Base-by-base conservation (phyloP, 2,888 invertebrate species). In the Osmoderma eremita region DNA sequence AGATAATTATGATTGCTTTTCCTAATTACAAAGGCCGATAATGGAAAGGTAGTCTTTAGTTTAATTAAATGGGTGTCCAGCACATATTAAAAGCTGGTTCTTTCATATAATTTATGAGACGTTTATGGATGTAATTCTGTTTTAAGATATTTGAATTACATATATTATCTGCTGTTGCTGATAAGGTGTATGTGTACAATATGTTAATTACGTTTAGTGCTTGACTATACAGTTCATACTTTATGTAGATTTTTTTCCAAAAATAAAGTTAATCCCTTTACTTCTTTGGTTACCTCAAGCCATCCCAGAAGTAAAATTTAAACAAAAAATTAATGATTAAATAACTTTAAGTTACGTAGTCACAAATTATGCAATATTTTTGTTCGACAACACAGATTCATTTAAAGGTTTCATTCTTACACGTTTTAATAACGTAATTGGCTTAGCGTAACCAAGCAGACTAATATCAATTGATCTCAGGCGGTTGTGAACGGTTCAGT, bases 91-190 rank as follows among this genome's bases (percentile, higher is more conserved):
- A 48, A 17, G 10, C 17, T 18, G 18, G 30, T 13, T 24, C 15
- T 58, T 58, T 24, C 24, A 30, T 30, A 58, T 58, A 45, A 58
- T 58, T 42, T 58, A 58, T 20, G 20, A 18, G n/a, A 36, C 51
- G 12, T 38, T 4, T 17, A 17, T 17, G 53, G 13, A 38, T 18
- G 12, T 18, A 38, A 51, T 51, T 13, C 12, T 41, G 3, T 13
- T 41, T 12, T 41, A 17, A 6, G 6, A 42, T 42, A 17, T 17
- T 1, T n/a, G 42, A 42, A 30, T 30, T 30, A 30, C 6, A 30
- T 6, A 30, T 5, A 30, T 30, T 24, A 24, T 24, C 3, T 24
- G 24, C 5, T 24, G 3, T 24, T 24, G 5, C 24, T 4, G 24
- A 24, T 24, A 24, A 5, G 24, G 3, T 24, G 3, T 24, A 24